Conservation (phyloP, 1,140 invertebrate species). For the Coelopa frigida region DNA sequence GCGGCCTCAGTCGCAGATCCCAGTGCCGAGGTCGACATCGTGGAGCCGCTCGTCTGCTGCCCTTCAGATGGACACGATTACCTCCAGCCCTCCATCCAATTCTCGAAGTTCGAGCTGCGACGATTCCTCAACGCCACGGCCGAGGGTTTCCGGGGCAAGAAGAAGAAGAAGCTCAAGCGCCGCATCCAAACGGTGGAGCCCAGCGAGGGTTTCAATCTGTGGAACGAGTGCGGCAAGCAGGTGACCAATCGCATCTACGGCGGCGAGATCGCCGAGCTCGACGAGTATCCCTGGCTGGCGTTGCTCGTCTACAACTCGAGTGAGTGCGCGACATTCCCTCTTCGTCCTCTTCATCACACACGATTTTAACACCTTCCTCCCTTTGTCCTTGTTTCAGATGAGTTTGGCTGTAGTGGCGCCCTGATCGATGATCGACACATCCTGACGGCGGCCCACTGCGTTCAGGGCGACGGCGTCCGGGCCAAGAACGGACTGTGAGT, state of each 20-base stretch:
- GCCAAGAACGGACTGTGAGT: conserved; percentile 34
- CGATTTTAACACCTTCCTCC: background rate
- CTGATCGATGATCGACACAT: conserved; percentile 53
- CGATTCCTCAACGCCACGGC: conserved; percentile 34
- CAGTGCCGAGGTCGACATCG: conserved; percentile 1
- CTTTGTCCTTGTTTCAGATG: conserved; percentile 20
- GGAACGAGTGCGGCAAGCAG: conserved; percentile 43
- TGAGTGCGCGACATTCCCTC: conserved; percentile 15
- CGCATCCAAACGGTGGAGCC: conserved; percentile 36
- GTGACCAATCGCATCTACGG: conserved; percentile 46
- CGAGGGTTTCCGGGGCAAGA: too few relatives aligned
- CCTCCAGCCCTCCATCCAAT: conserved; percentile 31
- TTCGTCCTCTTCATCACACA: background rate
- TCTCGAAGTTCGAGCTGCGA: conserved; percentile 38
- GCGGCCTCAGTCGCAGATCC: conserved; percentile 13
- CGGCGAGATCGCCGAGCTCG: conserved; percentile 47
- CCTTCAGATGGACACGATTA: conserved; percentile 38
- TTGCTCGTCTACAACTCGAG: conserved; percentile 55
- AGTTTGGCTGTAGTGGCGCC: conserved; percentile 52
- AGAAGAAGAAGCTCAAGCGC: conserved; percentile 35
- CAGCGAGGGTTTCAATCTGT: conserved; percentile 28
- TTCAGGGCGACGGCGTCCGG: conserved; percentile 51
- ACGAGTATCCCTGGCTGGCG: conserved; percentile 62
- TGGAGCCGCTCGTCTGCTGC: conserved; percentile 31
- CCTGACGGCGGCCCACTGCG: conserved; percentile 79